Evolutionary conservation across 2,113 vertebrate genomes (phyloP), one percentile per base, ranked within the genome.

Genomic region (Alethe castanea): DNA sequence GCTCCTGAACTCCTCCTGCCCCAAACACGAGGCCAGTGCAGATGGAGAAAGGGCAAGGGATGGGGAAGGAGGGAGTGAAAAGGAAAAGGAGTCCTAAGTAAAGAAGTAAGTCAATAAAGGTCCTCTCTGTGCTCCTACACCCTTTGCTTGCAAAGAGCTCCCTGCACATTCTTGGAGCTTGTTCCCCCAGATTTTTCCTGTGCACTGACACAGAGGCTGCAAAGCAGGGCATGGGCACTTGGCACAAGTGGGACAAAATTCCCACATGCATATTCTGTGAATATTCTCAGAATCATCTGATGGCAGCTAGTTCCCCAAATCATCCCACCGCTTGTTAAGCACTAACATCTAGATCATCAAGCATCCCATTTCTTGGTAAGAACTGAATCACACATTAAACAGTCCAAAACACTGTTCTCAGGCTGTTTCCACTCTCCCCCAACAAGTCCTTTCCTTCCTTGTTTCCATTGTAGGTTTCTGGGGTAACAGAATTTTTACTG

Each of bases 181-280:
- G 2, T 1, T 62, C 9, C 16, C 64, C n/a, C 0, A 0, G 7
- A 4, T 19, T n/a, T 81, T 8, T 12, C 57, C 65, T 25, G 19
- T 3, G 4, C 36, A 10, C 6, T 33, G 33, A 13, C 19, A 4
- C 0, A 1, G 22, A 31, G 44, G 48, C 62, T 70, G 14, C 2
- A 3, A 81, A 8, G 14, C 33, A 6, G 18, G 16, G 40, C 13
- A 44, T 0, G 3, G 22, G 48, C 64, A 77, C 64, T 45, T 16
- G 1, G 33, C 56, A 33, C 36, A 9, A 44, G 29, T 11, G 28
- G 52, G 25, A 53, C 60, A 84, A 48, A 33, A 50, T 48, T 15
- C 6, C 3, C 1, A 13, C 1, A 19, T n/a, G 33, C 25, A 44
- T 18, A 8, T 57, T 47, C 47, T 81, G 38, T 42, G 42, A 64